Evolutionary conservation across 2,888 invertebrate genomes (phyloP).

Genomic region (Antitype chi): DNA sequence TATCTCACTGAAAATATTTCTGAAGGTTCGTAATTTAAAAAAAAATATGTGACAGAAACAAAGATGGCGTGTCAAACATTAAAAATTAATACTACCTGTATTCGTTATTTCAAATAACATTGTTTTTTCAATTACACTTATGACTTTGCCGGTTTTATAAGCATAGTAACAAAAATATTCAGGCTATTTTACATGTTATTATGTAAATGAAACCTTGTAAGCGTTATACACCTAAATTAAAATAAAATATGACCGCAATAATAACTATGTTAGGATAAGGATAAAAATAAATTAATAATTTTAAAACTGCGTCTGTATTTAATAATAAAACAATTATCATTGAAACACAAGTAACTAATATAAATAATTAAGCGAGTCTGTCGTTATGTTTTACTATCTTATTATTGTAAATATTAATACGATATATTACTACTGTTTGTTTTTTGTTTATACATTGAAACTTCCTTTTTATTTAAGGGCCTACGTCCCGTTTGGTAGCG

Average conservation of each 20-base stretch:
- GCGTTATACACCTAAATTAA: conserved; percentile 28
- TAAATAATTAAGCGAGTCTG: conserved; percentile 36
- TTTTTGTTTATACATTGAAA: not conserved
- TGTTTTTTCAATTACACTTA: not conserved
- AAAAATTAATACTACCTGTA: not conserved
- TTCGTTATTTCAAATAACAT: not conserved
- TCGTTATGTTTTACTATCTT: conserved; percentile 26
- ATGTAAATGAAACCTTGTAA: conserved; percentile 2
- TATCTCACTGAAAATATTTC: not conserved
- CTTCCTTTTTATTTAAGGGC: conserved; percentile 24
- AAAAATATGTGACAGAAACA: not conserved
- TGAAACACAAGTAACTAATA: conserved; percentile 17
- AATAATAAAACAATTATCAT: conserved; percentile 57
- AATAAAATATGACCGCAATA: conserved; percentile 46
- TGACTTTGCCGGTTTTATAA: not conserved
- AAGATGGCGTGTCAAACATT: not conserved
- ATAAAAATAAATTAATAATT: conserved; percentile 59
- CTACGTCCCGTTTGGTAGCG: too few species aligned
- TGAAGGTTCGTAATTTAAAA: not conserved
- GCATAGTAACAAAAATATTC: conserved; percentile 7
- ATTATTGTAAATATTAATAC: conserved; percentile 18
- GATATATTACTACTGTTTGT: not conserved
- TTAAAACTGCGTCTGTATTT: conserved; percentile 46
- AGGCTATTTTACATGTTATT: not conserved
- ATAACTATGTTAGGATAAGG: conserved; percentile 50